These are phyloP conservation scores for Drosophila nigromelanica DNA, from an alignment of 1,140 invertebrate genomes.

Conservation along the genomic window DNA sequence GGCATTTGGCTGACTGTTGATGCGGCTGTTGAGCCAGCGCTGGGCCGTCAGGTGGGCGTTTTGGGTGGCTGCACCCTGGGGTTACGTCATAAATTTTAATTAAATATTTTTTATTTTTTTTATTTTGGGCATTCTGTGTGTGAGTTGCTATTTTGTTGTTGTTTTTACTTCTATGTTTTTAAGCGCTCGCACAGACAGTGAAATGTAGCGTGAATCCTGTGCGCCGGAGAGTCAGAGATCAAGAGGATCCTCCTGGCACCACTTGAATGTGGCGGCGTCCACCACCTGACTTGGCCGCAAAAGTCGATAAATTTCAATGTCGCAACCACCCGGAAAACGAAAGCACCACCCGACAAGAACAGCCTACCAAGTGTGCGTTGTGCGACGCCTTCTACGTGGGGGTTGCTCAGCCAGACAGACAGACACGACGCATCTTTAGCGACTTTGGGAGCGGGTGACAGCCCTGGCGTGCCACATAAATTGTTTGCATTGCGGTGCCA, in stretches of 20 bases:
- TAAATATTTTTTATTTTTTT: conserved; percentile 66
- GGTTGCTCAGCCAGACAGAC: conserved; percentile 23
- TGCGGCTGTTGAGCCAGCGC: conserved; percentile 1
- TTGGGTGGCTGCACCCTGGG: conserved; percentile 55
- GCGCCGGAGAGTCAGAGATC: conserved; percentile 32
- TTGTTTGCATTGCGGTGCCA: conserved; percentile 54
- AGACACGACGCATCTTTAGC: conserved; percentile 24
- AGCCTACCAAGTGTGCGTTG: conserved; percentile 1
- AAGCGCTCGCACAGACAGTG: conserved; percentile 36
- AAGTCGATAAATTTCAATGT: conserved; percentile 75
- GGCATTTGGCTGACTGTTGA: conserved; percentile 40
- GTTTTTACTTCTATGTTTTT: conserved; percentile 11
- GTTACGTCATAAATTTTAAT: conserved; percentile 80
- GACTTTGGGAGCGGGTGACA: conserved; percentile 34
- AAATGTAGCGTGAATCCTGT: conserved; percentile 38
- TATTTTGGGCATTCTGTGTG: conserved; percentile 25
- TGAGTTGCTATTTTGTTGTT: conserved; percentile 27
- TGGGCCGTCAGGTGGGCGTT: conserved; percentile 28
- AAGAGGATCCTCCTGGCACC: conserved; percentile 43
- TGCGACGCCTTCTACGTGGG: conserved; percentile 2
- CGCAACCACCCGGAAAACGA: conserved; percentile 35
- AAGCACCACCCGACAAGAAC: conserved; percentile 32
- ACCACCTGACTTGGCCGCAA: conserved; percentile 42
- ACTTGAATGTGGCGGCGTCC: conserved; percentile 44
- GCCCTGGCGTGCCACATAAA: conserved; percentile 65